Base-by-base conservation (phyloP, 1,140 invertebrate genomes). In the Diorhabda elongata region DNA sequence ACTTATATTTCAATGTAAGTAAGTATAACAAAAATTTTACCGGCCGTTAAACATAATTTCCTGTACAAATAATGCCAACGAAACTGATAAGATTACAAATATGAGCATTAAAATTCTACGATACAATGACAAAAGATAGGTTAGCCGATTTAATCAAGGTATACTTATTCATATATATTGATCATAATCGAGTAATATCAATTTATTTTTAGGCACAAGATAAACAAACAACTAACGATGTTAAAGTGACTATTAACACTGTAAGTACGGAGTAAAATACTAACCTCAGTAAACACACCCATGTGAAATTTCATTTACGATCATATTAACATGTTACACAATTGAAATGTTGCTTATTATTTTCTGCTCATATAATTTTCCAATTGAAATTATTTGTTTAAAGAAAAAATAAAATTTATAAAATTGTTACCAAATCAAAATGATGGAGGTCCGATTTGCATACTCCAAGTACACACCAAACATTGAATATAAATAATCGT, bases 71-170 rank as follows among this genome's bases (percentile, higher is more conserved):
- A 26, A 60, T 11, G 3, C 3, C 7, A 42, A 11, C 59, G 57
- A 9, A 41, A 61, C 59, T 61, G 59, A 43, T 61, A 61, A 60
- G 11, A 26, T 60, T 60, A 60, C 7, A 42, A 61, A 61, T 41
- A 8, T 61, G 11, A 7, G 42, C 11, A 42, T 61, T n/a, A 42
- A 11, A 6, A 9, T 6, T n/a, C 58, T 4, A 4, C 6, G 6
- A n/a, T 59, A 67, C n/a, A 26, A 72, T 72, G 70, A 66, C 11
- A 11, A 72, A 67, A 69, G 67, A 72, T 67, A 69, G 70, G 64
- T 72, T 72, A 69, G 61, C 60, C 56, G 70, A 72, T 26, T 67
- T 72, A 41, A 45, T 42, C 7, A 69, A 69, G 67, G 68, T 69
- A 69, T 47, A 26, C 41, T 9, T 65, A 44, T 57, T 60, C 9